Evolutionary conservation across 2,797 vertebrate genomes (phyloP), one percentile per base, ranked within the genome.

Genomic region (Notolepis coatsorum): DNA sequence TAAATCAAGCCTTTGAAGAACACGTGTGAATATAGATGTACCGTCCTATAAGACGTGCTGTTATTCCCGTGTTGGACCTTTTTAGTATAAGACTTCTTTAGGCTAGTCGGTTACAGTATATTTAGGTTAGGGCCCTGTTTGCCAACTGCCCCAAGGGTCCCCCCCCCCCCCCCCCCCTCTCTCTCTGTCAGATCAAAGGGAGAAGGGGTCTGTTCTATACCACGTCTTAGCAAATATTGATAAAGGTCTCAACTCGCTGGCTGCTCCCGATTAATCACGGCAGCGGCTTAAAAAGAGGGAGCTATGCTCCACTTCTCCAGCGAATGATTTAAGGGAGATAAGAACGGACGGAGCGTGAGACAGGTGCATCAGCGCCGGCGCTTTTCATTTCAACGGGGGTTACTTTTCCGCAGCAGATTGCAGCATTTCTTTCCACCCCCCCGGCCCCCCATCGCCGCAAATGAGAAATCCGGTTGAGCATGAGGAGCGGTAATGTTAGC

Each of bases 201-300:
- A 56, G 45, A 87, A 72, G 30, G 50, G 58, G 45, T 65, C 55
- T 55, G 71, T 69, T 75, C 82, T 85, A 79, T 84, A n/a, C n/a
- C 68, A 86, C 65, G 23, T 79, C 75, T n/a, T 74, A 83, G 81
- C 79, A 85, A 81, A 90, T 91, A 89, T 92, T 90, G 84, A 90
- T 88, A 87, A 85, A 86, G 80, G 81, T 90, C 80, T 86, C 57
- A n/a, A 60, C 68, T 77, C 60, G 61, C 71, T n/a, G 43, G 71
- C 62, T 55, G 43, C 74, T 50, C n/a, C n/a, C 57, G 33, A 80
- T 88, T 88, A 90, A 89, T 89, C 81, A 71, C 47, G 50, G 43
- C 69, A 82, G 59, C 76, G 79, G 66, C 67, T 72, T 78, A 70
- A 66, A 88, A 84, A 73, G 28, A 27, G 9, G n/a, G 15, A 45